phyloP scores from a whole-genome alignment of 92 coral and sea anemone genomes.

The Bergia puertoricense region DNA sequence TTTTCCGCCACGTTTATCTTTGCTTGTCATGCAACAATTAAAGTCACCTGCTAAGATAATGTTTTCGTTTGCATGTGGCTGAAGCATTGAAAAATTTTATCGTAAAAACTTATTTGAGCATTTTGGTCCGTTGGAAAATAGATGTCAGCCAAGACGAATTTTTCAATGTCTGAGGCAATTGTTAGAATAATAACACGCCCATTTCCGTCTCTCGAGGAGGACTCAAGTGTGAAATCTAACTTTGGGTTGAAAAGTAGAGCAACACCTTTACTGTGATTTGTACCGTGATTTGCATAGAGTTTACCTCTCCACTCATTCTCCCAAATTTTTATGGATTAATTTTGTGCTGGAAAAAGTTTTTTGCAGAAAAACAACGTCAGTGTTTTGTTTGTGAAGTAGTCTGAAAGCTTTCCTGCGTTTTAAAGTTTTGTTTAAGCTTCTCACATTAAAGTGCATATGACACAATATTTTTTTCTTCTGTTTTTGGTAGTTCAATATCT shows the following conservation, averaged over 20 bases:
- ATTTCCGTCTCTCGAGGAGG: background rate
- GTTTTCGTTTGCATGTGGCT: background rate
- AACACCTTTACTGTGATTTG: background rate
- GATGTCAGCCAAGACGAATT: background rate
- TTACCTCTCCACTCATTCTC: background rate
- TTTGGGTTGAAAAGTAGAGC: background rate
- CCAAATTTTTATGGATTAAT: background rate
- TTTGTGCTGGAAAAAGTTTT: background rate
- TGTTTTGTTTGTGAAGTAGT: too few relatives aligned
- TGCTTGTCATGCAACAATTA: background rate
- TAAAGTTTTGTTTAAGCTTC: background rate
- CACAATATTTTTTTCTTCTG: too few relatives aligned
- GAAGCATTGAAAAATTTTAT: too few relatives aligned
- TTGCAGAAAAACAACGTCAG: background rate
- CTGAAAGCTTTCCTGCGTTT: background rate
- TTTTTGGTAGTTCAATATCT: too few relatives aligned
- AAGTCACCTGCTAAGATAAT: background rate
- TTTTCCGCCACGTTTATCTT: background rate
- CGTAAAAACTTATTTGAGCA: background rate
- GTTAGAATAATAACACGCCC: background rate
- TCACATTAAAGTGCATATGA: too few relatives aligned
- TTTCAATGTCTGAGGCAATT: background rate
- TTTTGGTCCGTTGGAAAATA: background rate
- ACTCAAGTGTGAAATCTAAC: background rate
- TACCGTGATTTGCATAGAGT: background rate